phyloP scores from a whole-genome alignment of 64 coral and sea anemone species.

The Actinia tenebrosa region DNA sequence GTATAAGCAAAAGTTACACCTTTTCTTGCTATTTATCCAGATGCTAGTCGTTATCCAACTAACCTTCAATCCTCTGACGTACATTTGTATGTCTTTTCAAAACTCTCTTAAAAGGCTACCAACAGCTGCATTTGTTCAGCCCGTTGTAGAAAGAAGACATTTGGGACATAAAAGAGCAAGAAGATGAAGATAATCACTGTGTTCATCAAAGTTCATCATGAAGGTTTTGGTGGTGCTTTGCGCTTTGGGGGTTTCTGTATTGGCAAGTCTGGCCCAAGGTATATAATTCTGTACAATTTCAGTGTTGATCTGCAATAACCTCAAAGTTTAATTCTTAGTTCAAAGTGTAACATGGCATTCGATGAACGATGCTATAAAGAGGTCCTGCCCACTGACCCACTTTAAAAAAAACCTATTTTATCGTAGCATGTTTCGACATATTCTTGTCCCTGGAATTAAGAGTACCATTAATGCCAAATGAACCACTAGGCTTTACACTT shows the following conservation, averaged over 20 bases:
- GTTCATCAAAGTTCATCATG: not conserved
- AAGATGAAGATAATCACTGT: not conserved
- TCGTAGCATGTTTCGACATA: no score
- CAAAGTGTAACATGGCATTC: no score
- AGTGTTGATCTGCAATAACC: no score
- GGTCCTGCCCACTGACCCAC: no score
- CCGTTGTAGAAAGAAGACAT: not conserved
- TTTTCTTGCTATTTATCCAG: not conserved
- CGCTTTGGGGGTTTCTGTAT: conserved; percentile 6
- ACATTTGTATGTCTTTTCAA: not conserved
- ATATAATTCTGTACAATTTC: not conserved
- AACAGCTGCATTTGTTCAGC: not conserved
- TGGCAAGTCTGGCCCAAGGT: conserved; percentile 27
- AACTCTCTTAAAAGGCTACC: not conserved
- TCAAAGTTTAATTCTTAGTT: no score
- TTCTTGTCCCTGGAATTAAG: no score
- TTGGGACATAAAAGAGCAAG: not conserved
- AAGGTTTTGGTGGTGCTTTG: conserved; percentile 1
- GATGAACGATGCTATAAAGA: no score
- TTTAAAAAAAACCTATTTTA: no score
- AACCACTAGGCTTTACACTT: no score
- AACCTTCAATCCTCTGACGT: not conserved
- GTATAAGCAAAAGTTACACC: not conserved
- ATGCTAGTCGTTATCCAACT: not conserved
- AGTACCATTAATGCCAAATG: no score